Percentiles rank a stretch among this genome's conserved stretches.
Evolutionary conservation across 53 echinoderm and acorn worm species (phyloP).

Genomic region (Glandiceps talaboti): DNA sequence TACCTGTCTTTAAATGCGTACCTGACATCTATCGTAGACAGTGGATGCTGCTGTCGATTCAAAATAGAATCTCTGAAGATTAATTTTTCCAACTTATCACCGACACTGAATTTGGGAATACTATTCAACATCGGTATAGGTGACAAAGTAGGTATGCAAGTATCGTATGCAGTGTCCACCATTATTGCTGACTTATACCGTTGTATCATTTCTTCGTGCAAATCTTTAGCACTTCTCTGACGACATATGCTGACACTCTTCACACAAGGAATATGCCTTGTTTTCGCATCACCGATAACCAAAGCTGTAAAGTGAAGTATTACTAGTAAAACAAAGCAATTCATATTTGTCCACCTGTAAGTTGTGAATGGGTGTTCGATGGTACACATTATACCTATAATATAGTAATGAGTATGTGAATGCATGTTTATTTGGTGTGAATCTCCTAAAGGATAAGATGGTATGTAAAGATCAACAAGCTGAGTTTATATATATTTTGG

Average conservation of each 20-base stretch:
- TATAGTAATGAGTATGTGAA: no score
- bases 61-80: not conserved
- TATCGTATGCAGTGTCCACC: not conserved
- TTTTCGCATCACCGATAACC: not conserved
- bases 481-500: no score
- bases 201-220: not conserved
- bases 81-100: not conserved
- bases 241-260: not conserved
- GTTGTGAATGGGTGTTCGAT: no score
- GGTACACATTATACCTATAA: no score
- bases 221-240: not conserved
- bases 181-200: not conserved
- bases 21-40: conserved; percentile 62
- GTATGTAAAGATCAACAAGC: no score
- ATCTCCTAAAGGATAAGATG: no score
- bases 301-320: no score
- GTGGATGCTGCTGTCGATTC: conserved; percentile 34
- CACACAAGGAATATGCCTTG: not conserved
- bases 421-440: no score
- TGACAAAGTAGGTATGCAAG: not conserved
- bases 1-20: no score
- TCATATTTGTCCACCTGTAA: no score
- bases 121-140: not conserved
- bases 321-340: no score
- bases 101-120: not conserved